Base-by-base conservation (phyloP, 2,888 invertebrate genomes). In the Saturnia pavonia region DNA sequence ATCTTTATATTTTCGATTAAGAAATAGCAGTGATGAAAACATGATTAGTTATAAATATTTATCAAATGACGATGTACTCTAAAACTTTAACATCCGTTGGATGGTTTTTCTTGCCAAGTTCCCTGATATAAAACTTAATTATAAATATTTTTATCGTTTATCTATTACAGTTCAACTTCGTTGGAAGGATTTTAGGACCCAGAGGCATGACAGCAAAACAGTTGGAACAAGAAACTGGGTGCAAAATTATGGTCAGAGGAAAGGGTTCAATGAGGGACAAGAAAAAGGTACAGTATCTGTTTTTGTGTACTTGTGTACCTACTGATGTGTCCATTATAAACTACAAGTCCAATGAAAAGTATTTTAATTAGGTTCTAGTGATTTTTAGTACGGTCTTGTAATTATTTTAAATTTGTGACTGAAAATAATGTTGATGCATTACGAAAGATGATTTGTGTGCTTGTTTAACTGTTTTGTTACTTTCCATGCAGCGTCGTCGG, bases 171-270 rank as follows among this genome's bases (percentile, higher is more conserved):
- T 99, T 99, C 95, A 99, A 99, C 95, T 99, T 99, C 94, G 99
- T 99, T 85, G 99, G 99, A 86, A 96, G 99, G 95, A 99, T 99
- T 95, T 95, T 99, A 88, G 99, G 99, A 70, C 99, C 99, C 78
- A 96, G 99, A 84, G 99, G 99, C 81, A 99, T 99, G 99, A 99
- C 99, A 79, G 99, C 99, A 70, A 99, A 99, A 95, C 99, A 99
- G 95, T 95, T 99, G 91, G 99, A 99, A 94, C 99, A 99, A 95
- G 99, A 99, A 95, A 99, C 99, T 84, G 99, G 99, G 82, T 99
- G 99, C 95, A 99, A 99, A 96, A 99, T 99, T 88, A 99, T 99
- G 99, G 99, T 99, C 86, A 96, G 99, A 95, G 99, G 99, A 90
- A 99, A 99, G 94, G 99, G 99, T 77, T 99, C 99, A 74, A 99